Evolutionary conservation across 1,140 invertebrate species (phyloP).

Genomic region (Agraylea sexmaculata): DNA sequence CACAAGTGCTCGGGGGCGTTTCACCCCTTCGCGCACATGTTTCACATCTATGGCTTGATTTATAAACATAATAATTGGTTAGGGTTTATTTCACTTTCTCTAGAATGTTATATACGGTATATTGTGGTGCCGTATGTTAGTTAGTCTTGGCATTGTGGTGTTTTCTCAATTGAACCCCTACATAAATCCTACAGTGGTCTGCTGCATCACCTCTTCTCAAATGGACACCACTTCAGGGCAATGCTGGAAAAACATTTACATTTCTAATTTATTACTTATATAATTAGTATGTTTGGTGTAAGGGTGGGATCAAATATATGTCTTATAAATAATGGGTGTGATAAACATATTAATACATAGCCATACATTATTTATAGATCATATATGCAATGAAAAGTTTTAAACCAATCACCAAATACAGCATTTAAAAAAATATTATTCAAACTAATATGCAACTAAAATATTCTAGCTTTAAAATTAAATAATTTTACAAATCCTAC

Average conservation of each 20-base stretch:
- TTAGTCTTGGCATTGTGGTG: conserved; percentile 14
- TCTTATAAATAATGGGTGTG: too few relatives aligned
- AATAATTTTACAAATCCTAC: too few relatives aligned
- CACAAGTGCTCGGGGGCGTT: conserved; percentile 3
- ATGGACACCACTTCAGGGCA: not conserved
- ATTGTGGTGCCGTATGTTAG: conserved; percentile 11
- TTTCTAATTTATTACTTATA: too few relatives aligned
- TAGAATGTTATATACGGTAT: conserved; percentile 2
- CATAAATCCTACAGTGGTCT: conserved; percentile 18
- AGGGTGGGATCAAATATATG: too few relatives aligned
- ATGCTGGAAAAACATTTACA: not conserved
- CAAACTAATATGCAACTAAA: too few relatives aligned
- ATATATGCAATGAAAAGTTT: too few relatives aligned
- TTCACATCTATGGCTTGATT: not conserved
- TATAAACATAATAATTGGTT: not conserved
- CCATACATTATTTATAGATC: too few relatives aligned
- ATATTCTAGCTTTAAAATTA: too few relatives aligned
- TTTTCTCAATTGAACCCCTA: conserved; percentile 18
- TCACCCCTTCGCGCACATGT: conserved; percentile 7
- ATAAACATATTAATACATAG: too few relatives aligned
- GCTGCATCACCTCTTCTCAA: conserved; percentile 3
- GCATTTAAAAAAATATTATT: too few relatives aligned
- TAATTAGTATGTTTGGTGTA: too few relatives aligned
- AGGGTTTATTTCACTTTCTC: conserved; percentile 1
- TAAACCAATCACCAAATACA: too few relatives aligned